Conservation (phyloP, 2,113 vertebrate species). For the Zapornia atra region DNA sequence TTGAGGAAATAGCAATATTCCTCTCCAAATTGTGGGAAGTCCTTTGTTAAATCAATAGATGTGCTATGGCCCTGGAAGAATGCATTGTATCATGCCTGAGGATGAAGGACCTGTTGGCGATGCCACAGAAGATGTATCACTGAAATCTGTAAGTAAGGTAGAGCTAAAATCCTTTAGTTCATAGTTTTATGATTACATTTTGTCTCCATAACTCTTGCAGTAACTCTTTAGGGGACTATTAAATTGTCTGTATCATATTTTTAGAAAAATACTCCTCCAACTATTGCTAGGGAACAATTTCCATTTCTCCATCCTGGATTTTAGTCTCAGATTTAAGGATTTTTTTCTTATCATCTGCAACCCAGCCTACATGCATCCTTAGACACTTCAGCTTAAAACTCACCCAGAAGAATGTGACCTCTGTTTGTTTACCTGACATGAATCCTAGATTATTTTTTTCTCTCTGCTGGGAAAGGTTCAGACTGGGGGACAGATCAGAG, state of each 20-base stretch:
- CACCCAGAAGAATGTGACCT: background rate
- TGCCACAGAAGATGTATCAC: background rate
- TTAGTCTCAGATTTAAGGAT: background rate
- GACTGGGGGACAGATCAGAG: background rate
- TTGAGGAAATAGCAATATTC: background rate
- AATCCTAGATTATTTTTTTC: background rate
- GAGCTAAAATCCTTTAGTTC: background rate
- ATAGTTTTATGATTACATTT: background rate
- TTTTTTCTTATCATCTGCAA: background rate
- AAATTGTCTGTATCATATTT: background rate
- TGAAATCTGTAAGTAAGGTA: background rate
- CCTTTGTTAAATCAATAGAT: background rate
- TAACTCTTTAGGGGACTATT: background rate
- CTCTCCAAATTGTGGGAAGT: background rate
- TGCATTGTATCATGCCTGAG: background rate
- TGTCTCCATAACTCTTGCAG: background rate
- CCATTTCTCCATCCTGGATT: background rate
- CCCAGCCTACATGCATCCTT: background rate
- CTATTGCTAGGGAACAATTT: background rate
- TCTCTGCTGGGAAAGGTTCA: background rate
- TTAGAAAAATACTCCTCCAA: constrained; percentile 1
- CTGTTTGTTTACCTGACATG: background rate
- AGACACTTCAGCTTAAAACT: background rate
- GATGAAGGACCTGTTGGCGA: background rate
- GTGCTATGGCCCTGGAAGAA: background rate